Base-by-base conservation (phyloP, 37 sponge, comb jelly and placozoan genomes). In the Ephydatia muelleri region DNA sequence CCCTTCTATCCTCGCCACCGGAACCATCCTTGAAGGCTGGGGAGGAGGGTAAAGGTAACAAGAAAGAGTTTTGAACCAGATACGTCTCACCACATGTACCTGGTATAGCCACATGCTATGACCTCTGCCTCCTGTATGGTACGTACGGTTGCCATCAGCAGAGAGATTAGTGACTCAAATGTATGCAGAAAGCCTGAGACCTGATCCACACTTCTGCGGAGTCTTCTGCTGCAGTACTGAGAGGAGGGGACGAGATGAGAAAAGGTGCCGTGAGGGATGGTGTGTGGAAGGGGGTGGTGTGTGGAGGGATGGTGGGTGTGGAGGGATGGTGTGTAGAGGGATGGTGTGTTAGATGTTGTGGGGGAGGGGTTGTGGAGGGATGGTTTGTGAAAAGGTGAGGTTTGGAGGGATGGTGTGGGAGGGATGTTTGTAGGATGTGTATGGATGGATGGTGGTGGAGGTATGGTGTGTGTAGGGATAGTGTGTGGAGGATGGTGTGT, bases 81-180 rank as follows among this genome's bases (percentile, higher is more conserved):
- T 43, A 4, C 47, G 4, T 4, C 6, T 4, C 6, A 43, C 47
- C 25, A 23, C 4, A 4, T 12, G 16, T 57, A 78, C 79, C 79
- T 49, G 32, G 65, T 43, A 32, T 70, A 76, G 11, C 85, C 85
- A 70, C 57, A 78, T 9, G 78, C 36, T n/a, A 85, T n/a, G 30
- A 85, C 64, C 47, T 85, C 85, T 4, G 68, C 68, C 30, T 85
- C 85, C 64, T 78, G 85, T 33, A 85, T 5, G 33, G 67, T 36
- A 22, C 79, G 68, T 23, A 72, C 14, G 26, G 86, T 64, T 31
- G 37, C 13, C 6, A 72, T 79, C 22, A 85, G 65, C 64, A 78
- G 86, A 71, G 79, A 38, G 34, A 85, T 70, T 49, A 85, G 34
- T 43, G 67, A 23, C 0, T 85, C 85, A 48, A 69, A 76, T 27